A percentile compares a stretch with the other conserved stretches of the same genome.
phyloP scores from a whole-genome alignment of 2,888 invertebrate species.

The Cacoxenus indagator region DNA sequence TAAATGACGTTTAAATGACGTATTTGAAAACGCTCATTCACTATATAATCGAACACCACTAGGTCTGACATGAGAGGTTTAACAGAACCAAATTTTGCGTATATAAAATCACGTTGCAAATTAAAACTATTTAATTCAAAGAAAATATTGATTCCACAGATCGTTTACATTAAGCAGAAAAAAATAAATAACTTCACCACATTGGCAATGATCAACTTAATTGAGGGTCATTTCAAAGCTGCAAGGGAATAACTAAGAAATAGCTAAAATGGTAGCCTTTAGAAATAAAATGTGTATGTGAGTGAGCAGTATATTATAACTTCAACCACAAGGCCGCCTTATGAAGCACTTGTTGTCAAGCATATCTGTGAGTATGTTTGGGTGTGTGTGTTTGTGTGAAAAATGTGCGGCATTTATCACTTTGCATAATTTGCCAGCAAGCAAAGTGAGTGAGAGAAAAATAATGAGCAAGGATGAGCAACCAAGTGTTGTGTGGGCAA shows the following conservation, averaged over 20 bases:
- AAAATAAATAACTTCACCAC: neutral
- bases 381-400: slow-evolving; percentile 30
- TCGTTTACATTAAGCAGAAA: too few species aligned
- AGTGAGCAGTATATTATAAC: neutral
- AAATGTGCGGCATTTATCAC: slow-evolving; percentile 30
- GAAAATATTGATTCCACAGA: too few species aligned
- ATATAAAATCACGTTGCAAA: too few species aligned
- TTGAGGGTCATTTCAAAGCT: neutral
- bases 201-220: neutral
- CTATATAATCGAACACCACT: too few species aligned
- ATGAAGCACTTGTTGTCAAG: neutral
- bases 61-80: too few species aligned
- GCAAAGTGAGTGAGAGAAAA: neutral
- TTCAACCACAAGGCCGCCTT: neutral
- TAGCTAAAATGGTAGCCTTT: too few species aligned
- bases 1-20: too few species aligned
- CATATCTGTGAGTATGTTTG: neutral
- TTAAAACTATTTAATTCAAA: too few species aligned
- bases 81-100: too few species aligned
- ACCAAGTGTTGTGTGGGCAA: neutral
- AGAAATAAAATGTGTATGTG: too few species aligned
- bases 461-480: neutral
- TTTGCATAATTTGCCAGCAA: slow-evolving; percentile 52
- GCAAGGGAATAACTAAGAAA: neutral
- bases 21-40: too few species aligned